A percentile compares a stretch with the other conserved stretches of the same genome.
Evolutionary conservation across 2,113 vertebrate genomes (phyloP).

Genomic region (Etia nguti): DNA sequence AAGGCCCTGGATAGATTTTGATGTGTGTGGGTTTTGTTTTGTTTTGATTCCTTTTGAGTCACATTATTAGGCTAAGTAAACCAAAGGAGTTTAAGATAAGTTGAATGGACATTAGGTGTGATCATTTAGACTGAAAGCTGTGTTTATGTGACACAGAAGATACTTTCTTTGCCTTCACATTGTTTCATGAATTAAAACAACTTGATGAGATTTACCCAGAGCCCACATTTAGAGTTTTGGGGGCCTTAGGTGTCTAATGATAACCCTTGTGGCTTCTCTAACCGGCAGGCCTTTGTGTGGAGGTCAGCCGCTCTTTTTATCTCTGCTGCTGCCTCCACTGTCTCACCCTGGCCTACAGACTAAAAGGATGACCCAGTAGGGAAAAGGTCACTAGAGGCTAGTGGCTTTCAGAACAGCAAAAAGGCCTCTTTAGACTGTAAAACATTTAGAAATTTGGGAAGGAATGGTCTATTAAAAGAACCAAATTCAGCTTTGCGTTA

Average conservation of each 20-base stretch:
- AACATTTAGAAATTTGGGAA: neutral
- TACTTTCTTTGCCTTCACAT: neutral
- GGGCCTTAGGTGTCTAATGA: slow-evolving; percentile 31
- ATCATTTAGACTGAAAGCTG: neutral
- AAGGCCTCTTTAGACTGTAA: neutral
- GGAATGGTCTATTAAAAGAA: neutral
- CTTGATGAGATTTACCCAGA: neutral
- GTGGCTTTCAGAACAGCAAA: slow-evolving; percentile 2
- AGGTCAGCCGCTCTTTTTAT: slow-evolving; percentile 64
- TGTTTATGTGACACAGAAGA: neutral
- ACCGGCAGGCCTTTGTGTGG: slow-evolving; percentile 53
- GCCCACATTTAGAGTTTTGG: slow-evolving; percentile 5
- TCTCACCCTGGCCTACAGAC: slow-evolving; percentile 22
- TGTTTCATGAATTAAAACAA: neutral
- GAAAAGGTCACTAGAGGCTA: slow-evolving; percentile 44
- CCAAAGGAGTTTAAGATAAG: neutral
- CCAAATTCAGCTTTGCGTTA: neutral
- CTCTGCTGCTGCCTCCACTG: slow-evolving; percentile 37
- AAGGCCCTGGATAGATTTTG: neutral
- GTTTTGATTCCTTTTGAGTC: neutral
- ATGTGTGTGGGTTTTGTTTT: too few species aligned
- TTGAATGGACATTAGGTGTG: neutral
- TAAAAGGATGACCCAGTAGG: slow-evolving; percentile 51
- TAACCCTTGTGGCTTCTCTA: slow-evolving; percentile 32
- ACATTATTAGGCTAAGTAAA: too few species aligned